Percentiles rank a stretch among this genome's conserved stretches.
phyloP scores from a whole-genome alignment of 2,888 invertebrate species.

The Nudaria mundana region DNA sequence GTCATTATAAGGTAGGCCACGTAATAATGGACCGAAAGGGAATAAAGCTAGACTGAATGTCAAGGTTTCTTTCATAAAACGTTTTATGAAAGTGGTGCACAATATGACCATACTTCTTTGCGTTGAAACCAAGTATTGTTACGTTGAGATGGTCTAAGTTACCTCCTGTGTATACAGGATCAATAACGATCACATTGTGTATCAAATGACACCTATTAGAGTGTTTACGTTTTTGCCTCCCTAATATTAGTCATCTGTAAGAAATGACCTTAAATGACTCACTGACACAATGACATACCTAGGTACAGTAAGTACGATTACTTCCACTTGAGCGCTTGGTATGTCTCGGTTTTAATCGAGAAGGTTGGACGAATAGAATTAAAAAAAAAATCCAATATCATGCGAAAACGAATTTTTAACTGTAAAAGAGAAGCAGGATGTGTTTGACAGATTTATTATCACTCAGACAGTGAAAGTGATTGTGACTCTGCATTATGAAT shows the following conservation, averaged over 20 bases:
- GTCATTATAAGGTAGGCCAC: not conserved
- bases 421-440: too few species aligned
- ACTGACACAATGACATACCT: too few species aligned
- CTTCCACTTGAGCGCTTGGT: too few species aligned
- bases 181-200: slow-evolving; percentile 37
- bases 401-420: too few species aligned
- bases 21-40: not conserved
- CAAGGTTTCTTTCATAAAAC: not conserved
- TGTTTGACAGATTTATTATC: too few species aligned
- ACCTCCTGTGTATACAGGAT: slow-evolving; percentile 9
- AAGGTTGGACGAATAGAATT: too few species aligned
- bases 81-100: slow-evolving; percentile 16
- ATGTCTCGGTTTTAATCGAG: too few species aligned
- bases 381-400: too few species aligned
- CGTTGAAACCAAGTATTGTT: slow-evolving; percentile 17
- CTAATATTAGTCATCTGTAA: too few species aligned
- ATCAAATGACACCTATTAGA: slow-evolving; percentile 31
- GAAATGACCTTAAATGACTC: too few species aligned
- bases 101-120: slow-evolving; percentile 30
- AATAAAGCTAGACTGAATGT: not conserved
- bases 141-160: slow-evolving; percentile 10
- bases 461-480: too few species aligned
- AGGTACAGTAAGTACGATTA: too few species aligned
- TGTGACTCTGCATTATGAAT: slow-evolving; percentile 1
- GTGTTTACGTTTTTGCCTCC: slow-evolving; percentile 45